Conservation (phyloP, 2,888 invertebrate species). For the Chromoteleia sp. region DNA sequence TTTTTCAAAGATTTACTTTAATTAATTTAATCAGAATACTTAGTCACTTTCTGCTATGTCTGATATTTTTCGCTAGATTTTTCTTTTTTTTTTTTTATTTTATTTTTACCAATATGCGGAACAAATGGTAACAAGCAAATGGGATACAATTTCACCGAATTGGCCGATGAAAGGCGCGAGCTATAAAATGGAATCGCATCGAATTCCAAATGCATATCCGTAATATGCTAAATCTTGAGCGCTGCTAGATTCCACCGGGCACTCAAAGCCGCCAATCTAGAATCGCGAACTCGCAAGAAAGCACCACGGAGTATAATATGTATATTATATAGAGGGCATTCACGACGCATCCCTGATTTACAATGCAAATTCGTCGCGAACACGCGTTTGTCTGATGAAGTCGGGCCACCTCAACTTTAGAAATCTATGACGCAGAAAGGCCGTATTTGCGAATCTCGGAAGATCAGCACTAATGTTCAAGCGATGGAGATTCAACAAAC, state of each 20-base stretch:
- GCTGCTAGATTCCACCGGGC: constrained; percentile 70
- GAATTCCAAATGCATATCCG: constrained; percentile 73
- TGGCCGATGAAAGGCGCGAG: constrained; percentile 45
- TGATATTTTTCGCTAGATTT: no score
- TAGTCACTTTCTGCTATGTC: no score
- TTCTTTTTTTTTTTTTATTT: no score
- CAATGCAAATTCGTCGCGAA: constrained; percentile 75
- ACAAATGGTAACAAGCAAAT: constrained; percentile 42
- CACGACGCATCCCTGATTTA: constrained; percentile 74
- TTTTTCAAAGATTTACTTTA: no score
- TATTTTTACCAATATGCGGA: background rate
- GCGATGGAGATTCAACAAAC: constrained; percentile 35
- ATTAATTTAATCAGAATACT: no score
- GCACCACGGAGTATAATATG: constrained; percentile 58
- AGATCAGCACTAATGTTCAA: constrained; percentile 46
- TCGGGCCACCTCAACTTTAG: constrained; percentile 51
- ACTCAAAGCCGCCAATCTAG: constrained; percentile 72
- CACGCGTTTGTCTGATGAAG: constrained; percentile 66
- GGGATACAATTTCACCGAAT: constrained; percentile 59
- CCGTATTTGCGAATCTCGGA: constrained; percentile 42
- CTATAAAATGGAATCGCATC: constrained; percentile 58
- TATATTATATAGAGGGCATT: constrained; percentile 72
- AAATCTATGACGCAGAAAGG: constrained; percentile 46
- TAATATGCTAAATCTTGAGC: constrained; percentile 73
- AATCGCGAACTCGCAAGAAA: constrained; percentile 59